A percentile compares a stretch with the other conserved stretches of the same genome.
Conservation (phyloP, 2,113 vertebrate genomes). For the Bambusicola thoracicus region DNA sequence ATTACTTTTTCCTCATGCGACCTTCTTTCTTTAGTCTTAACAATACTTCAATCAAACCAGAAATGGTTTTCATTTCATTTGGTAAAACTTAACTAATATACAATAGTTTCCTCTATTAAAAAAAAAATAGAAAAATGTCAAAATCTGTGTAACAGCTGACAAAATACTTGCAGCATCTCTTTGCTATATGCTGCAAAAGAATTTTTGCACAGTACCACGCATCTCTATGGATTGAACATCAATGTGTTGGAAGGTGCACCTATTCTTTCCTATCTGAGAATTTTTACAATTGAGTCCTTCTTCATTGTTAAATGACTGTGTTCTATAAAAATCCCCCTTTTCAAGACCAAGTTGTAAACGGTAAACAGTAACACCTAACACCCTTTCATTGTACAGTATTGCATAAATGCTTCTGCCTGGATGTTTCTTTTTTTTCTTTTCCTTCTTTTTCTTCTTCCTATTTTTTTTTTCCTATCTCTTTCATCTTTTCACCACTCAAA, state of each 20-base stretch:
- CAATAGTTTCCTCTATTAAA: neutral
- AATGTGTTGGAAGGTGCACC: neutral
- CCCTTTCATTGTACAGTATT: neutral
- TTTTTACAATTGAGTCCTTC: neutral
- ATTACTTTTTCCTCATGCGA: neutral
- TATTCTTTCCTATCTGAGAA: neutral
- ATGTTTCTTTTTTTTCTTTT: neutral
- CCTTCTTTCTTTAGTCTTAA: neutral
- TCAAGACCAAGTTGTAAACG: neutral
- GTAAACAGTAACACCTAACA: neutral
- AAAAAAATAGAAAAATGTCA: conserved; percentile 12
- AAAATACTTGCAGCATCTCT: conserved; percentile 10
- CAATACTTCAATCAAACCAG: neutral
- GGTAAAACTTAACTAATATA: neutral
- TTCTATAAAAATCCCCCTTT: neutral
- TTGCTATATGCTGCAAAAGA: neutral
- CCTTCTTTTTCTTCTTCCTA: neutral
- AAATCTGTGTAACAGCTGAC: conserved; percentile 23
- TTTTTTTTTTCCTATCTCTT: neutral
- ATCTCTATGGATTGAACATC: neutral
- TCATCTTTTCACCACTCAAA: neutral
- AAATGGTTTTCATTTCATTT: neutral
- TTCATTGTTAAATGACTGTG: conserved; percentile 1
- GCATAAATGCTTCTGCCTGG: neutral
- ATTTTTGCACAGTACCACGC: neutral